Percentiles rank a stretch among this genome's conserved stretches.
Conservation (phyloP, 2,797 vertebrate species). For the Pangasius sanitwongsei region DNA sequence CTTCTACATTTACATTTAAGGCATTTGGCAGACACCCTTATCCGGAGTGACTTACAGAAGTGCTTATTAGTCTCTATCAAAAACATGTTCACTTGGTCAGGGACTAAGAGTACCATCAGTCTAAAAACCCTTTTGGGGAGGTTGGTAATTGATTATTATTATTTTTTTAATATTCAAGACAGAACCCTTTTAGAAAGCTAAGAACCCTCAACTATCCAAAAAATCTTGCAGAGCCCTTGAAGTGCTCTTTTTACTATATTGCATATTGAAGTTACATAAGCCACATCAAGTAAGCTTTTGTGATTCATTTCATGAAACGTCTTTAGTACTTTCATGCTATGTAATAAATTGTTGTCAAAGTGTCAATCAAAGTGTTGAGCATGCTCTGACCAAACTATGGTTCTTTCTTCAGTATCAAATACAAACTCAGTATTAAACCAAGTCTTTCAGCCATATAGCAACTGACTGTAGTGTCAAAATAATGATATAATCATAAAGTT, state of each 20-base stretch:
- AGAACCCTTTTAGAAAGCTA: background rate
- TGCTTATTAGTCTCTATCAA: slow-evolving; percentile 1
- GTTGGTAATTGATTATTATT: background rate
- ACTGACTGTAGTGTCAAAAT: background rate
- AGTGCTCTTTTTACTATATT: slow-evolving; percentile 1
- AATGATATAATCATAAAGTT: too few species aligned
- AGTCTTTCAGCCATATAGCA: background rate
- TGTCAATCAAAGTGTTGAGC: too few species aligned
- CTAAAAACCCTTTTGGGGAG: background rate
- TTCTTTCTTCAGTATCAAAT: background rate
- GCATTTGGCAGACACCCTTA: background rate
- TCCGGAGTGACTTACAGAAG: background rate
- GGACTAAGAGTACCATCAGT: background rate
- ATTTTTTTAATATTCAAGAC: background rate
- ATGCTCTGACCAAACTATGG: background rate
- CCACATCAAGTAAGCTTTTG: background rate
- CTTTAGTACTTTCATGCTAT: background rate
- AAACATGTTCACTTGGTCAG: background rate
- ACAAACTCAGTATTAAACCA: too few species aligned
- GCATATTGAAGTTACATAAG: background rate
- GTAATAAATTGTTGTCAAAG: too few species aligned
- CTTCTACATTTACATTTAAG: background rate
- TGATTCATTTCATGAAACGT: background rate
- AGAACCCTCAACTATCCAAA: background rate
- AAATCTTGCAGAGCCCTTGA: slow-evolving; percentile 13